Percentiles rank a stretch among this genome's conserved stretches.
phyloP scores from a whole-genome alignment of 2,113 vertebrate genomes.

The Lophius piscatorius region DNA sequence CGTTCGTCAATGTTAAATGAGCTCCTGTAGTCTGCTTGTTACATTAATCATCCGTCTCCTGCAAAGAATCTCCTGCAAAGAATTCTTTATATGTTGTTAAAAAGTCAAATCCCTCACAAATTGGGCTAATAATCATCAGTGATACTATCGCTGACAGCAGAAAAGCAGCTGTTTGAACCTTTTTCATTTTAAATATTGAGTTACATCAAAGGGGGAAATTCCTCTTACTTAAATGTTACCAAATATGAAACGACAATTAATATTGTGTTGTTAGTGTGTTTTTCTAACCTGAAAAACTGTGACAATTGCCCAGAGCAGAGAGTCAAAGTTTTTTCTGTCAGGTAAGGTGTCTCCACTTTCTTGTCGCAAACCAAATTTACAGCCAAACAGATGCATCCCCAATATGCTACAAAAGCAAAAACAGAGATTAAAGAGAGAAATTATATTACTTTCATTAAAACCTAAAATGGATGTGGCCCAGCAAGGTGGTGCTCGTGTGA shows the following conservation, averaged over 20 bases:
- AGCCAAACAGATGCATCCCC: conserved; percentile 95
- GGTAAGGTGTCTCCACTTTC: conserved; percentile 93
- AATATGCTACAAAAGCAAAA: conserved; percentile 85
- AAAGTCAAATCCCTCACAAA: conserved; percentile 32
- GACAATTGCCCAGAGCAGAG: conserved; percentile 96
- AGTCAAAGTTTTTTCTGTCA: conserved; percentile 97
- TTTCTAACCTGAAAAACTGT: conserved; percentile 94
- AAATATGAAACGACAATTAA: no score
- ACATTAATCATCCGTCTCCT: conserved; percentile 36
- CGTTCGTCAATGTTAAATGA: conserved; percentile 60
- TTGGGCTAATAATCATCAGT: conserved; percentile 42
- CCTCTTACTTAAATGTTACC: conserved; percentile 11
- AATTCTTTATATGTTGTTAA: conserved; percentile 22
- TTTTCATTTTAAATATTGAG: conserved; percentile 14
- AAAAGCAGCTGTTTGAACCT: conserved; percentile 19
- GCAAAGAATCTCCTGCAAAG: conserved; percentile 25
- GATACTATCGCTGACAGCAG: no score
- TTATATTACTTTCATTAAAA: conserved; percentile 28
- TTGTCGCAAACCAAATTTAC: conserved; percentile 93
- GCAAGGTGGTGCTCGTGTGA: background rate
- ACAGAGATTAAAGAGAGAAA: conserved; percentile 22
- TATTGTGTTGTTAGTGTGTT: background rate
- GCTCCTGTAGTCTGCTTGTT: conserved; percentile 35
- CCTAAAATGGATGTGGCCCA: conserved; percentile 6
- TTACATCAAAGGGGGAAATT: background rate